phyloP scores from a whole-genome alignment of 2,797 vertebrate species.

The Decapterus maruadsi region DNA sequence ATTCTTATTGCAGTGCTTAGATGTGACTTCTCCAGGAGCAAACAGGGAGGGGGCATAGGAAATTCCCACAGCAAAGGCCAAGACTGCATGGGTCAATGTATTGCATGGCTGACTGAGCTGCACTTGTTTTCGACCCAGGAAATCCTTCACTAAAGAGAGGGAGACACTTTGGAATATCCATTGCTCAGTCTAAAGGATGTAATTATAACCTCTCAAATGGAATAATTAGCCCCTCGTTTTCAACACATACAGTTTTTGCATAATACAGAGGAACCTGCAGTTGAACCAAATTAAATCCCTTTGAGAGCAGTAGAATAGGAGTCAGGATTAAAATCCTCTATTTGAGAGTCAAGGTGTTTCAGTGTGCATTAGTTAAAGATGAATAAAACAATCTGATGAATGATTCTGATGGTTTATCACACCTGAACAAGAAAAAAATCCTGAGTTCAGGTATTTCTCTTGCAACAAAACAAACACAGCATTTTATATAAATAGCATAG shows the following conservation, averaged over 20 bases:
- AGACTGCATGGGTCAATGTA: slow-evolving; percentile 55
- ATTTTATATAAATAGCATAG: no score
- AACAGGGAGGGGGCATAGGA: slow-evolving; percentile 27
- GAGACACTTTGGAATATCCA: slow-evolving; percentile 72
- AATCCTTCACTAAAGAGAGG: slow-evolving; percentile 66
- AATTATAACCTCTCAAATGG: slow-evolving; percentile 81
- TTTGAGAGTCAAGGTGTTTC: slow-evolving; percentile 60
- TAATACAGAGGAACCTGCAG: slow-evolving; percentile 73
- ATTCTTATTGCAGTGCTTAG: slow-evolving; percentile 18
- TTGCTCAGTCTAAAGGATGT: slow-evolving; percentile 75
- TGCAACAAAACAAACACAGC: not conserved
- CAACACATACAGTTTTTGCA: slow-evolving; percentile 72
- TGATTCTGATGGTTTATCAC: slow-evolving; percentile 12
- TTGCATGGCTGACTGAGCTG: slow-evolving; percentile 48
- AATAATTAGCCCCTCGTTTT: slow-evolving; percentile 79
- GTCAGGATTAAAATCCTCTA: slow-evolving; percentile 62
- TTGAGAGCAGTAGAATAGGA: slow-evolving; percentile 59
- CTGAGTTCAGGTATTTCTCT: not conserved
- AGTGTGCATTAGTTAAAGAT: slow-evolving; percentile 52
- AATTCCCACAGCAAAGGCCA: slow-evolving; percentile 60
- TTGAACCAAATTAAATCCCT: slow-evolving; percentile 77
- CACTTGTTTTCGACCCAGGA: slow-evolving; percentile 59
- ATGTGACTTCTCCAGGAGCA: slow-evolving; percentile 38
- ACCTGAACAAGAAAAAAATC: slow-evolving; percentile 7
- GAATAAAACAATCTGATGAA: slow-evolving; percentile 49